These are phyloP conservation scores for Mesorhabditis belari DNA, from an alignment of 2,888 invertebrate genomes.

Conservation along the genomic window DNA sequence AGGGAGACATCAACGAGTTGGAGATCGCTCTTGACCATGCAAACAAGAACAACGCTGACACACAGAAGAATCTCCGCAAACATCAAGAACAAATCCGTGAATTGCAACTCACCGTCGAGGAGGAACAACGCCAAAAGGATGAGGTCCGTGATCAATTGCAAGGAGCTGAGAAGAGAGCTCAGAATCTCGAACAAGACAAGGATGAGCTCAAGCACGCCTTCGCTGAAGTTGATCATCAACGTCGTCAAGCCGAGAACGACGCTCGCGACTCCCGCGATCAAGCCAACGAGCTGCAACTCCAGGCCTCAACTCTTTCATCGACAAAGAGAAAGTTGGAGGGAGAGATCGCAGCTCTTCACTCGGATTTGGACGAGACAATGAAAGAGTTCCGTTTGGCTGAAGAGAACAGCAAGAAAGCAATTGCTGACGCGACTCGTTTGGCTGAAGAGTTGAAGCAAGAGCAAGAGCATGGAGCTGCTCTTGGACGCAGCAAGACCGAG, in stretches of 20 bases:
- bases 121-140: slow-evolving; percentile 93
- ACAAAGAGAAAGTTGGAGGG: slow-evolving; percentile 57
- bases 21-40: slow-evolving; percentile 98
- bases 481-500: slow-evolving; percentile 84
- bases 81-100: slow-evolving; percentile 63
- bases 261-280: slow-evolving; percentile 94
- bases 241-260: slow-evolving; percentile 96
- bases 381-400: slow-evolving; percentile 98
- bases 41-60: slow-evolving; percentile 69
- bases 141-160: slow-evolving; percentile 67
- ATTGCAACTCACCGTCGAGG: slow-evolving; percentile 63
- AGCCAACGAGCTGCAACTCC: slow-evolving; percentile 87
- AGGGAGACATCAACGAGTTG: slow-evolving; percentile 99
- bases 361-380: slow-evolving; percentile 94
- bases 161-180: slow-evolving; percentile 45
- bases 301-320: slow-evolving; percentile 56
- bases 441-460: slow-evolving; percentile 77
- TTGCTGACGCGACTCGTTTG: slow-evolving; percentile 94
- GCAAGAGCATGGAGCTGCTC: slow-evolving; percentile 94
- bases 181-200: slow-evolving; percentile 34
- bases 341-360: slow-evolving; percentile 56
- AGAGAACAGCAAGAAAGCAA: slow-evolving; percentile 96
- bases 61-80: slow-evolving; percentile 57
- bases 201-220: slow-evolving; percentile 65
- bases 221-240: slow-evolving; percentile 64